phyloP scores from a whole-genome alignment of 2,888 invertebrate genomes.

The Pandemis corylana region DNA sequence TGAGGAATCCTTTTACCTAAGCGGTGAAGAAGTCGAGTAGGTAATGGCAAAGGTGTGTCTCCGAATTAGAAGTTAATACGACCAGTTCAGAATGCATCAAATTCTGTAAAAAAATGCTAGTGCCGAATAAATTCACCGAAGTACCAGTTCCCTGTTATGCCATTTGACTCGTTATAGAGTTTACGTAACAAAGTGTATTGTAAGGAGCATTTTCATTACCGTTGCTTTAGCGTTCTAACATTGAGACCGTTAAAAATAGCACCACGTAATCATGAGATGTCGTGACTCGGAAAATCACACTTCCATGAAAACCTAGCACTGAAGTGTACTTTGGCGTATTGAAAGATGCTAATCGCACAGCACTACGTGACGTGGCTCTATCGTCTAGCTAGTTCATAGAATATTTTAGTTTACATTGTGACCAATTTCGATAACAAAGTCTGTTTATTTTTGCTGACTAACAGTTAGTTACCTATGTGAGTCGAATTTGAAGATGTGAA shows the following conservation, averaged over 20 bases:
- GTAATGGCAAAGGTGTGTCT: conserved; percentile 16
- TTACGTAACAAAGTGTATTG: background rate
- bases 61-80: conserved; percentile 10
- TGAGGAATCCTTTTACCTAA: conserved; percentile 24
- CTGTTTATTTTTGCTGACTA: conserved; percentile 25
- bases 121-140: background rate
- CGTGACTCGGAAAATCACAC: conserved; percentile 45
- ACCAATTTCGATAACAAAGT: conserved; percentile 21
- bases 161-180: background rate
- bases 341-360: conserved; percentile 43
- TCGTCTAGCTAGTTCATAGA: conserved; percentile 23
- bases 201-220: background rate
- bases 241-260: conserved; percentile 28
- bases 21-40: conserved; percentile 19
- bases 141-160: background rate
- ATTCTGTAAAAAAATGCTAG: background rate
- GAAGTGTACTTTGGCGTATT: conserved; percentile 46
- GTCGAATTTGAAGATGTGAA: background rate
- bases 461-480: background rate
- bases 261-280: conserved; percentile 41
- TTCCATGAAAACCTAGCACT: conserved; percentile 47
- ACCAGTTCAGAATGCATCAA: background rate
- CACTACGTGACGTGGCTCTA: conserved; percentile 44
- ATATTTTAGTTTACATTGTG: conserved; percentile 30
- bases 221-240: conserved; percentile 7